Conservation (phyloP, 2,797 vertebrate species). For the Dryobates pubescens region DNA sequence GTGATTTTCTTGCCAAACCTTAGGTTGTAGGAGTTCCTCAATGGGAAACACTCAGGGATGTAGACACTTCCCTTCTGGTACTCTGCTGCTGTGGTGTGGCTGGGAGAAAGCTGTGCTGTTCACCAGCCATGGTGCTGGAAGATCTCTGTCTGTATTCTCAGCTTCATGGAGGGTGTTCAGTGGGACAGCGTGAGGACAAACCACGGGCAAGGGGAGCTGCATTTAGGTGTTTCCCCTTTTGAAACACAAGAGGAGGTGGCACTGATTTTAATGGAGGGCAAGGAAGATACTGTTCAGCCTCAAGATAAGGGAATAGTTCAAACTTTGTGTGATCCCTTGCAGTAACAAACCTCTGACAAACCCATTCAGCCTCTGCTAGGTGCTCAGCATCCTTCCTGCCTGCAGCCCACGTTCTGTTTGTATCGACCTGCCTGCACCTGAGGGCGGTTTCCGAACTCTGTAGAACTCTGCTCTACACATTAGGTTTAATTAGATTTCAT, state of each 20-base stretch:
- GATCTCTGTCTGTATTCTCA: background rate
- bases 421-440: background rate
- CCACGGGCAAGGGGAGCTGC: background rate
- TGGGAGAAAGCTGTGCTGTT: background rate
- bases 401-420: background rate
- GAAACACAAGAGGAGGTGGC: background rate
- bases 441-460: background rate
- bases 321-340: background rate
- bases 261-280: background rate
- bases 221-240: background rate
- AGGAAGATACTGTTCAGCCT: background rate
- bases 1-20: background rate
- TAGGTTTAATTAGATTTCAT: slow-evolving; percentile 7
- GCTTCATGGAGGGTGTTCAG: background rate
- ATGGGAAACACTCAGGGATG: background rate
- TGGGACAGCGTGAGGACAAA: background rate
- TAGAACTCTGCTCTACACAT: background rate
- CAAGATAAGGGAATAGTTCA: background rate
- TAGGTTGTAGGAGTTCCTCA: background rate
- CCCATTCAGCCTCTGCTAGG: background rate
- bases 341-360: background rate
- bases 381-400: background rate
- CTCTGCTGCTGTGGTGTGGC: fast-evolving
- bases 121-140: background rate
- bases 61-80: background rate